Evolutionary conservation across 2,888 invertebrate genomes (phyloP).

Genomic region (Drosophila maculinotata): DNA sequence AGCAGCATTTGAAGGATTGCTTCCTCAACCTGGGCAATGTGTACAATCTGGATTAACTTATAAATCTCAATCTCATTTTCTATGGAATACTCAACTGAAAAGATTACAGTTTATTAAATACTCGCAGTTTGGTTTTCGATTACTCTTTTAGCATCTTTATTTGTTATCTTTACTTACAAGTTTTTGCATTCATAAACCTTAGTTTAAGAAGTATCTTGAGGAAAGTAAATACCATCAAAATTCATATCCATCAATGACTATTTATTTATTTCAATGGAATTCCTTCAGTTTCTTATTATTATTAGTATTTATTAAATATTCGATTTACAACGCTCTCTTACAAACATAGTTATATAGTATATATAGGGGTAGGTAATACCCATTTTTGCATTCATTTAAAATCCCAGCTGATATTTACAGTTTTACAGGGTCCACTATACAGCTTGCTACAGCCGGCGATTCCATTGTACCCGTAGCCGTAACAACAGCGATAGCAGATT

Average conservation of each 20-base stretch:
- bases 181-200: too few relatives aligned
- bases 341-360: too few relatives aligned
- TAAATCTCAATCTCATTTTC: neutral
- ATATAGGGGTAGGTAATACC: neutral
- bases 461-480: constrained; percentile 29
- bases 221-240: neutral
- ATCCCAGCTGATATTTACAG: constrained; percentile 11
- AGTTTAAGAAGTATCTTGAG: too few relatives aligned
- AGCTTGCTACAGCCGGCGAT: constrained; percentile 74
- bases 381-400: neutral
- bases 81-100: constrained; percentile 1
- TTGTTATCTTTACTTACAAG: too few relatives aligned
- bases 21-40: constrained; percentile 88
- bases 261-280: constrained; percentile 10
- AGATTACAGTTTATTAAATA: too few relatives aligned
- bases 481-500: constrained; percentile 77
- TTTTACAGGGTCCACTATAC: constrained; percentile 47
- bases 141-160: too few relatives aligned
- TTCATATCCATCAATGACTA: neutral
- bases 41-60: constrained; percentile 75
- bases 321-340: neutral
- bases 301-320: neutral
- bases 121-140: too few relatives aligned
- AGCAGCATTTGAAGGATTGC: constrained; percentile 89
- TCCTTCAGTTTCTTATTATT: neutral